Conservation (phyloP, 2,888 invertebrate genomes). For the Panopea generosa region DNA sequence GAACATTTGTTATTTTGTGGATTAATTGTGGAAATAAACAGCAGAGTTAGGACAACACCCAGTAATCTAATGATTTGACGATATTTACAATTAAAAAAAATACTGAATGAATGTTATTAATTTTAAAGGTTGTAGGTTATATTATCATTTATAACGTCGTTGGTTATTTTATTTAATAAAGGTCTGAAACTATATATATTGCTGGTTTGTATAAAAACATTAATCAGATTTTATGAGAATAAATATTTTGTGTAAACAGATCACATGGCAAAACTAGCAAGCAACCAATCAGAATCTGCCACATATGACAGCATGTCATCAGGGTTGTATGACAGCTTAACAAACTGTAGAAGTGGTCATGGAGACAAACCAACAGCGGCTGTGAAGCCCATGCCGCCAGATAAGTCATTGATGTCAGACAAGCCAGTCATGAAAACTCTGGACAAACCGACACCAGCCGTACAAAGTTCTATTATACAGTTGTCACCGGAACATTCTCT, state of each 20-base stretch:
- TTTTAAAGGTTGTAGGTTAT: too few species aligned
- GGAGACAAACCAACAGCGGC: conserved; percentile 48
- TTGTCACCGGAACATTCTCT: conserved; percentile 7
- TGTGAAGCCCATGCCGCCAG: conserved; percentile 47
- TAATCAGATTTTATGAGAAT: too few species aligned
- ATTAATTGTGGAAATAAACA: too few species aligned
- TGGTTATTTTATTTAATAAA: too few species aligned
- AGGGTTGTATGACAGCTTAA: conserved; percentile 41
- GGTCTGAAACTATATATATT: too few species aligned
- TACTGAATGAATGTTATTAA: too few species aligned
- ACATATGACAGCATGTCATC: not conserved
- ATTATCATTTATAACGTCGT: too few species aligned
- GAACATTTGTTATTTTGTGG: too few species aligned
- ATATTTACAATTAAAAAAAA: too few species aligned
- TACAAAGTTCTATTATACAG: conserved; percentile 9
- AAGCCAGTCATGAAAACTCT: conserved; percentile 5
- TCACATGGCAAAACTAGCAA: conserved; percentile 15
- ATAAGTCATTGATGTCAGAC: conserved; percentile 29
- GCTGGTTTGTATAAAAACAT: too few species aligned
- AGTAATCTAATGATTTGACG: too few species aligned
- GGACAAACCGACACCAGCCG: conserved; percentile 28
- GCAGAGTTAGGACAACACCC: too few species aligned
- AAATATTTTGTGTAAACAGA: conserved; percentile 15
- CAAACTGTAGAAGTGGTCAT: conserved; percentile 24
- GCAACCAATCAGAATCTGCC: not conserved